Conservation (phyloP, 2,113 vertebrate genomes). For the Setophaga petechia region DNA sequence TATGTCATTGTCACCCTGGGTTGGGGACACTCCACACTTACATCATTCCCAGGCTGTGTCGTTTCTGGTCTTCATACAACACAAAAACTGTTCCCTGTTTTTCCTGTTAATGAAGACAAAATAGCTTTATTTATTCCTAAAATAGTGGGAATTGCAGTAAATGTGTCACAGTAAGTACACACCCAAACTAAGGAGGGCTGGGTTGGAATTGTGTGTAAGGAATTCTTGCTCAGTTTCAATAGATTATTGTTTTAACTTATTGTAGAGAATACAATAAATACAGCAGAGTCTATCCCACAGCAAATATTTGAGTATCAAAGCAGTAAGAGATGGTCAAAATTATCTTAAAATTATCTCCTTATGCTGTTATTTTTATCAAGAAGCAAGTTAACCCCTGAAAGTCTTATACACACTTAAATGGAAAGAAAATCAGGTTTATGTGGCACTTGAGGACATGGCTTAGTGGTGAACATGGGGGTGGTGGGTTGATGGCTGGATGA, state of each 20-base stretch:
- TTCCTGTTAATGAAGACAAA: conserved; percentile 63
- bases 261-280: not conserved
- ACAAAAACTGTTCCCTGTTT: conserved; percentile 77
- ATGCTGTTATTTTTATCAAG: not conserved
- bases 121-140: not conserved
- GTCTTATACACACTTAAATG: not conserved
- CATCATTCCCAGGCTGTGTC: conserved; percentile 76
- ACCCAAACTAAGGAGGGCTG: not conserved
- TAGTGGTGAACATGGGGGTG: not conserved
- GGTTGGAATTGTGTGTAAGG: not conserved
- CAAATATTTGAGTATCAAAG: not conserved
- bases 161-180: not conserved
- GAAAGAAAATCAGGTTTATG: not conserved
- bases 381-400: not conserved
- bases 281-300: not conserved
- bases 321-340: not conserved
- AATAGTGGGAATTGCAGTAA: not conserved
- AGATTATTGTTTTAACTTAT: not conserved
- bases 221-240: not conserved
- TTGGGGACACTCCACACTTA: conserved; percentile 49
- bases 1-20: not conserved
- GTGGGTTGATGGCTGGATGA: not conserved
- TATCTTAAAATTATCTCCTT: not conserved
- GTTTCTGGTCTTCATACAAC: conserved; percentile 72
- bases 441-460: not conserved